A percentile compares a stretch with the other conserved stretches of the same genome.
These are phyloP conservation scores for Pandion haliaetus DNA, from an alignment of 2,113 vertebrate species.

Conservation along the genomic window DNA sequence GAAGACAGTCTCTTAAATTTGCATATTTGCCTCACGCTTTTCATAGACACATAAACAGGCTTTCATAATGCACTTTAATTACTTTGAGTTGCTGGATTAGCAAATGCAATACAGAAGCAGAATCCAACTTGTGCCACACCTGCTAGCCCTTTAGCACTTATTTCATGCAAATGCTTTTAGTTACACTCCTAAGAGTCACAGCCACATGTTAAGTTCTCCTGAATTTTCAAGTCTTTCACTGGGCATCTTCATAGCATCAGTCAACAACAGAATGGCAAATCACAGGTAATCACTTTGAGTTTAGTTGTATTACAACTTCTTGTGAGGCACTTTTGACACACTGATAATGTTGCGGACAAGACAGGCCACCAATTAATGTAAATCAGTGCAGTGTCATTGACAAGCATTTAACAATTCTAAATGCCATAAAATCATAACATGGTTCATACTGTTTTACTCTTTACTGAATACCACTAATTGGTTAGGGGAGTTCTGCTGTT, in stretches of 20 bases:
- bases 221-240: neutral
- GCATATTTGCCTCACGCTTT: neutral
- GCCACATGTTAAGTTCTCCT: neutral
- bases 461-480: neutral
- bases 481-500: neutral
- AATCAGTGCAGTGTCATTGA: neutral
- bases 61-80: neutral
- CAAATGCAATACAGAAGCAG: neutral
- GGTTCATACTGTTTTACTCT: neutral
- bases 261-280: neutral
- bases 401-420: neutral
- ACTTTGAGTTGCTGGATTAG: neutral
- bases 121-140: neutral
- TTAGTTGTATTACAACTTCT: neutral
- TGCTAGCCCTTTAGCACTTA: neutral
- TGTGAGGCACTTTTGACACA: neutral
- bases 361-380: slow-evolving; percentile 11
- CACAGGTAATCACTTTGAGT: neutral
- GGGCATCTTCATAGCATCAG: neutral
- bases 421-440: slow-evolving; percentile 7
- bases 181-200: neutral
- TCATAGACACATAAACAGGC: neutral
- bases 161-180: neutral
- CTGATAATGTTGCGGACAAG: neutral
- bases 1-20: neutral